Evolutionary conservation across 2,113 vertebrate species (phyloP), one percentile per base, ranked within the genome.

Genomic region (Mohoua ochrocephala): DNA sequence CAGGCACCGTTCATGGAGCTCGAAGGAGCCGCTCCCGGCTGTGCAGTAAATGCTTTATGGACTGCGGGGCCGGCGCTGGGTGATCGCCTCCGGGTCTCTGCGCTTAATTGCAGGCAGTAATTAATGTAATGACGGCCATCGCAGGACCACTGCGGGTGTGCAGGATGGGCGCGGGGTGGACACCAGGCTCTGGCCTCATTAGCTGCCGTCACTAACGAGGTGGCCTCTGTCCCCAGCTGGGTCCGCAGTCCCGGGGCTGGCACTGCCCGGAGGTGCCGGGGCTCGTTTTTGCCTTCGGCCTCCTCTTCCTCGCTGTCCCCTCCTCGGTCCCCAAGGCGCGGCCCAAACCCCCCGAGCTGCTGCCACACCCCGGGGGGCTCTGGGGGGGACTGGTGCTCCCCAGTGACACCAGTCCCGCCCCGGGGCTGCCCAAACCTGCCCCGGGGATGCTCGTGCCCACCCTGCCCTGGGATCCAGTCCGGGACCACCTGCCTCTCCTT

Each of bases 381-480:
- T 1, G 63, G 27, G 23, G 16, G 53, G 5, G 1, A 5, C n/a
- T 10, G 35, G 21, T 0, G 11, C 37, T 53, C 42, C 47, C 42
- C 84, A 23, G 65, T 15, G 61, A 37, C 44, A n/a, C 60, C 79
- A 44, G 24, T 1, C 30, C 47, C n/a, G n/a, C 41, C 42, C 26
- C 8, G 0, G 24, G 4, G 19, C 54, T 31, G 65, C 57, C 69
- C 37, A 15, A 35, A 56, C 2, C 70, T 1, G 11, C 67, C 50
- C 44, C 0, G 6, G n/a, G 1, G 47, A 7, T 11, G 28, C 33
- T 27, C 9, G 1, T 15, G 63, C 33, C 59, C 69, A 5, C 21
- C 47, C 31, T 11, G n/a, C 15, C 67, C 54, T 2, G 19, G 2
- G 2, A 11, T 13, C 49, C 35, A 0, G 8, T 0, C 15, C 1